These are phyloP conservation scores for Picathartes gymnocephalus DNA, from an alignment of 2,113 vertebrate species.

Conservation along the genomic window DNA sequence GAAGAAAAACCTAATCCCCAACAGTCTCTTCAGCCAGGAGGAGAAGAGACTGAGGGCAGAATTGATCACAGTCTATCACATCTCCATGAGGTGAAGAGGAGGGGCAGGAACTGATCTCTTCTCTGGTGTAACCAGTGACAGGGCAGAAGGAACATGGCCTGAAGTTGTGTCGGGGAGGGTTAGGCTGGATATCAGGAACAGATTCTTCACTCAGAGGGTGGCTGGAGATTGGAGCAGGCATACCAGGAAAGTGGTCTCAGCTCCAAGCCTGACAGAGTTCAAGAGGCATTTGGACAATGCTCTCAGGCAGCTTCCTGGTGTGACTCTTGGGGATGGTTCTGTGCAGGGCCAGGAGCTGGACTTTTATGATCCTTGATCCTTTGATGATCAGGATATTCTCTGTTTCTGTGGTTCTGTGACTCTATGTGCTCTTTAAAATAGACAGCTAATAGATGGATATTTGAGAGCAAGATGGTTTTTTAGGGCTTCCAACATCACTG, in stretches of 20 bases:
- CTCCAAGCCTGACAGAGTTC: neutral
- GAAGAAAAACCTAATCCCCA: too few relatives aligned
- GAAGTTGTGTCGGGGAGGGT: neutral
- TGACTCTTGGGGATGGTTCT: neutral
- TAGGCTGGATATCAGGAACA: neutral
- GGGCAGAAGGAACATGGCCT: accelerated
- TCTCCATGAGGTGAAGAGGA: neutral
- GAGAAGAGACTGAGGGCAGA: neutral
- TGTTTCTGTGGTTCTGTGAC: neutral
- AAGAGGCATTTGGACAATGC: neutral
- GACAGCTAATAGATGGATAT: neutral
- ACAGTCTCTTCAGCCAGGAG: neutral
- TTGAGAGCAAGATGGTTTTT: neutral
- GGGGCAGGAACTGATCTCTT: neutral
- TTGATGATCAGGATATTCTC: neutral
- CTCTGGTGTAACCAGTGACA: neutral
- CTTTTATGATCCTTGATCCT: neutral
- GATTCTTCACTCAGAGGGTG: neutral
- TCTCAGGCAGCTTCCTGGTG: neutral
- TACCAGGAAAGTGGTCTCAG: neutral
- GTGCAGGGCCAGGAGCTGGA: neutral
- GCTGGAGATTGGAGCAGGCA: neutral
- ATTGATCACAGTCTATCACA: neutral
- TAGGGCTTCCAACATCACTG: neutral
- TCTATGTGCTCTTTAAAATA: neutral